Evolutionary conservation across 2,888 invertebrate species (phyloP), one percentile per base, ranked within the genome.

Genomic region (Ornithoptera alexandrae): DNA sequence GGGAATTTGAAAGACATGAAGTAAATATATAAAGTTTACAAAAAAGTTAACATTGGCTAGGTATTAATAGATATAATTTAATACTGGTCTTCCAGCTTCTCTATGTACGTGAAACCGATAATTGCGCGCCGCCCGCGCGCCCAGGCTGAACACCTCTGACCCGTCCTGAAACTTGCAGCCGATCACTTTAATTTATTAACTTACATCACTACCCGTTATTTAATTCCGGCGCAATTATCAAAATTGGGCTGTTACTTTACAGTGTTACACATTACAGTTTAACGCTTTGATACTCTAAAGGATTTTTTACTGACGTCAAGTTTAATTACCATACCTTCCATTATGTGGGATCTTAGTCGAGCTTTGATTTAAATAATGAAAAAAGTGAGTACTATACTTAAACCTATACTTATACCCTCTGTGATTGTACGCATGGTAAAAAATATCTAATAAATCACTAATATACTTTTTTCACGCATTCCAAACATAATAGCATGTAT

Each of bases 161-260:
- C 91, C 87, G 79, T 82, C 87, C 90, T 87, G 90, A 90, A 91
- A 91, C 91, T 90, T 90, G 91, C 91, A 89, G 86, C 90, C 91
- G 90, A 91, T 90, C 88, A 89, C 88, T 83, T 86, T 77, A 79
- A 79, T 90, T 83, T 89, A 91, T 90, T 89, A 88, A 88, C 85
- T 84, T 82, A 80, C 82, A 69, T 74, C 74, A 74, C 77, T 77
- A 75, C 74, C 75, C 72, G 61, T 57, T 71, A 70, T 68, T 70
- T 73, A 65, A 72, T 62, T 72, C 68, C 20, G 62, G 20, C 18
- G 24, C 22, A 58, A 66, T 68, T 65, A 56, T 50, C 30, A 42
- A 68, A 65, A 70, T 71, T 57, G 67, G 68, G 36, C 18, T 57
- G 22, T 62, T 42, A 53, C 36, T 56, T 56, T n/a, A n/a, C 5